These are phyloP conservation scores for Pseudomyrmex concolor DNA, from an alignment of 1,140 invertebrate species.

Conservation along the genomic window DNA sequence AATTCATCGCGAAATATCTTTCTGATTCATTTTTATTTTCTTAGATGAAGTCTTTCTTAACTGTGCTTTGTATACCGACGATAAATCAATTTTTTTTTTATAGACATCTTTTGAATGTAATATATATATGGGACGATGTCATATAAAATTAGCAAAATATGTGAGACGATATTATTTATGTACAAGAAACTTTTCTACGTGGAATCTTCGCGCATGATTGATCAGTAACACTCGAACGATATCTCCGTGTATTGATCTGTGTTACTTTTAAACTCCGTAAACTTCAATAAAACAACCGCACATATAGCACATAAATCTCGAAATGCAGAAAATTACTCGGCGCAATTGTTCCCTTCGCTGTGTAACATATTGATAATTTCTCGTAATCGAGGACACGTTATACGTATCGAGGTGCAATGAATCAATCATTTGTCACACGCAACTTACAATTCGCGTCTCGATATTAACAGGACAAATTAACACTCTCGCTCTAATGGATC, in stretches of 20 bases:
- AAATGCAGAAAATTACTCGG: conserved; percentile 36
- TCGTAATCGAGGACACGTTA: conserved; percentile 36
- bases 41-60: background rate
- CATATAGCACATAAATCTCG: background rate
- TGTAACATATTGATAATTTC: conserved; percentile 17
- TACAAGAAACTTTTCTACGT: conserved; percentile 37
- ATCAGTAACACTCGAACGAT: background rate
- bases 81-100: conserved; percentile 13
- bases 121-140: background rate
- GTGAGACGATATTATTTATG: conserved; percentile 7
- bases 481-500: conserved; percentile 5
- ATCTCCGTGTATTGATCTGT: background rate
- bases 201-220: conserved; percentile 13
- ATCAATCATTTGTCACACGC: conserved; percentile 29
- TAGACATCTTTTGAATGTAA: background rate
- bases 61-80: background rate
- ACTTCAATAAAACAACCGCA: conserved; percentile 25
- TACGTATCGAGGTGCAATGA: conserved; percentile 19
- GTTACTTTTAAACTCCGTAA: conserved; percentile 15
- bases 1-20: background rate
- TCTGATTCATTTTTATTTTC: background rate
- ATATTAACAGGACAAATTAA: conserved; percentile 16
- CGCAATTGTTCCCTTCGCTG: conserved; percentile 32
- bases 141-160: conserved; percentile 12
- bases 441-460: conserved; percentile 34